Evolutionary conservation across 2,113 vertebrate species (phyloP).

Genomic region (Cynoglossus semilaevis): DNA sequence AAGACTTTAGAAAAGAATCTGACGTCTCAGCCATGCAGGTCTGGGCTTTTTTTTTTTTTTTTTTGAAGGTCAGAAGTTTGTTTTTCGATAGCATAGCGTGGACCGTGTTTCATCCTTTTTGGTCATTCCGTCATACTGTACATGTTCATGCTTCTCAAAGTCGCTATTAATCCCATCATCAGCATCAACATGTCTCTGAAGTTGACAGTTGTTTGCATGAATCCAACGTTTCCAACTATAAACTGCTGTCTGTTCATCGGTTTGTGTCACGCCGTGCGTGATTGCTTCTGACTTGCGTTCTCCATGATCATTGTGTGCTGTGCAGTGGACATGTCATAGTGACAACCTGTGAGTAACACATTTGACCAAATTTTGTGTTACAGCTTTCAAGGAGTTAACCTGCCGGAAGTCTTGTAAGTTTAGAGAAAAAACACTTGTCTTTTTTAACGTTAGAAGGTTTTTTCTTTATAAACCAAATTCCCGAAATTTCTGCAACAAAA

Average conservation of each 20-base stretch:
- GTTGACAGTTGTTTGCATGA: too few species aligned
- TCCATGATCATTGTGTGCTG: slow-evolving; percentile 3
- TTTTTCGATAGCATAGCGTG: too few species aligned
- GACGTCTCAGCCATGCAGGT: too few species aligned
- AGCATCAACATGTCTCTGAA: too few species aligned
- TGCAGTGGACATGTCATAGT: slow-evolving; percentile 10
- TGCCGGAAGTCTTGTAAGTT: slow-evolving; percentile 71
- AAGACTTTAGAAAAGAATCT: background rate
- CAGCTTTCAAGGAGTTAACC: slow-evolving; percentile 66
- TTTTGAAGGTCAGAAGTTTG: background rate
- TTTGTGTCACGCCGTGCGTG: background rate
- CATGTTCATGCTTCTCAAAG: too few species aligned
- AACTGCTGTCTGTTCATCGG: slow-evolving; percentile 1
- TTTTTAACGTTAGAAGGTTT: background rate
- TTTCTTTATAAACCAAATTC: background rate
- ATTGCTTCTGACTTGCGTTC: background rate
- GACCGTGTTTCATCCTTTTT: too few species aligned
- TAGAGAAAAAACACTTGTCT: slow-evolving; percentile 1
- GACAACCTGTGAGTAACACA: slow-evolving; percentile 7
- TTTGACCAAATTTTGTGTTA: slow-evolving; percentile 30
- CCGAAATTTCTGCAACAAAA: too few species aligned
- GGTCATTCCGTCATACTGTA: too few species aligned
- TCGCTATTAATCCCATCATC: too few species aligned
- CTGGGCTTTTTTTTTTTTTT: background rate
- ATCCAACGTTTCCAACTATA: too few species aligned